Percentiles rank a stretch among this genome's conserved stretches.
These are phyloP conservation scores for Lagria hirta DNA, from an alignment of 2,888 invertebrate species.

Conservation along the genomic window DNA sequence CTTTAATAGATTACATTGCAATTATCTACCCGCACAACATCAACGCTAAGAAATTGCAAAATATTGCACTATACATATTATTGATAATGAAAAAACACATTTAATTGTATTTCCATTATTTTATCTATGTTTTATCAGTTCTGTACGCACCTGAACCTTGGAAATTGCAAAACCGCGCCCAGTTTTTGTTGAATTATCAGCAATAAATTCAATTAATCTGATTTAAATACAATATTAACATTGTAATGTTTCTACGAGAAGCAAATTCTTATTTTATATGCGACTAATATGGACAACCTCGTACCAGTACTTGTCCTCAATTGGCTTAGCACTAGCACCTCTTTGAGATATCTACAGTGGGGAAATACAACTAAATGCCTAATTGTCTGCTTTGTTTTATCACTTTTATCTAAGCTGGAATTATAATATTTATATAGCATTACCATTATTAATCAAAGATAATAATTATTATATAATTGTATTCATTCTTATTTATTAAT, in stretches of 20 bases:
- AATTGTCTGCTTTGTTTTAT: too few species aligned
- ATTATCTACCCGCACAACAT: slow-evolving; percentile 22
- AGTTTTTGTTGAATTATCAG: slow-evolving; percentile 9
- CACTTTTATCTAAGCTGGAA: too few species aligned
- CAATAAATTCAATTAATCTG: slow-evolving; percentile 19
- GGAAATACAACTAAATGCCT: too few species aligned
- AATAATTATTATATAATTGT: too few species aligned
- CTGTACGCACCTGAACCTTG: slow-evolving; percentile 8
- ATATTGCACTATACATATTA: slow-evolving; percentile 14
- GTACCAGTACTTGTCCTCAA: too few species aligned
- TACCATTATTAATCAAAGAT: too few species aligned
- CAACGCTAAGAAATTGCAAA: slow-evolving; percentile 14
- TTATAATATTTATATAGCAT: too few species aligned
- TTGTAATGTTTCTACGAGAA: slow-evolving; percentile 12
- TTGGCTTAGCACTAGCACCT: too few species aligned
- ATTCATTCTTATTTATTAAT: too few species aligned
- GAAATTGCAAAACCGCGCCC: slow-evolving; percentile 7
- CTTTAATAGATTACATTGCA: slow-evolving; percentile 20
- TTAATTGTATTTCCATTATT: background rate
- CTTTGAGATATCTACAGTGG: too few species aligned
- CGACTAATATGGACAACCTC: too few species aligned
- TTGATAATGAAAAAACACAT: slow-evolving; percentile 5
- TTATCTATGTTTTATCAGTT: slow-evolving; percentile 2
- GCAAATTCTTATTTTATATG: slow-evolving; percentile 7
- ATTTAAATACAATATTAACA: slow-evolving; percentile 20